Conservation (phyloP, 1,140 invertebrate genomes). For the Latrodectus geometricus region DNA sequence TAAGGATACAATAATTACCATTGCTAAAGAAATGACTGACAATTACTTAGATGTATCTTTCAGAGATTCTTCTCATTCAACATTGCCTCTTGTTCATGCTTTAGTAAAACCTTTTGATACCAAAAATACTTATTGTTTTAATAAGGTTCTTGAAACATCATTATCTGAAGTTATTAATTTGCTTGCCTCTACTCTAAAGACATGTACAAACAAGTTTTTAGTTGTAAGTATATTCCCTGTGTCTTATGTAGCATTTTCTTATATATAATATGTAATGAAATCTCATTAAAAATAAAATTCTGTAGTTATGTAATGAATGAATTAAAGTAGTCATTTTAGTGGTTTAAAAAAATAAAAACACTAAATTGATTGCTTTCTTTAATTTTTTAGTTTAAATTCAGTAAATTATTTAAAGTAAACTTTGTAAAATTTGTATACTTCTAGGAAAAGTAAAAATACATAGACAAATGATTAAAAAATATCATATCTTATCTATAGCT, state of each 20-base stretch:
- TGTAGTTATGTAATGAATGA: no score
- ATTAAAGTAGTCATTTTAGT: no score
- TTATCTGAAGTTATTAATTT: conserved; percentile 73
- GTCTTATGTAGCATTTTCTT: conserved; percentile 64
- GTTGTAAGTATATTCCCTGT: conserved; percentile 70
- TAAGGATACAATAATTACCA: conserved; percentile 68
- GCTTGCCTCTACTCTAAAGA: conserved; percentile 71
- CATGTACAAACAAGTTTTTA: conserved; percentile 75
- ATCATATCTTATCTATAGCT: no score
- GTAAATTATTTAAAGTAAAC: no score
- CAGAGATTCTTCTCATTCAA: conserved; percentile 64
- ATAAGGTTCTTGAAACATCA: conserved; percentile 66
- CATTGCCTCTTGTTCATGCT: conserved; percentile 66
- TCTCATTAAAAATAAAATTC: no score
- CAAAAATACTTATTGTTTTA: conserved; percentile 69
- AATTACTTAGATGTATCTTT: conserved; percentile 66
- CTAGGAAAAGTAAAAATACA: no score
- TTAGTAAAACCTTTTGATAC: conserved; percentile 69
- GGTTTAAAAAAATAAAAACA: no score
- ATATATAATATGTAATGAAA: background rate
- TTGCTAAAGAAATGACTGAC: conserved; percentile 67
- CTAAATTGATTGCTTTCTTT: no score
- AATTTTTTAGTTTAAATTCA: no score
- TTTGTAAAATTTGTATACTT: no score
- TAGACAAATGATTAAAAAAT: no score